Evolutionary conservation across 2,113 vertebrate species (phyloP).

Genomic region (Theristicus caerulescens): DNA sequence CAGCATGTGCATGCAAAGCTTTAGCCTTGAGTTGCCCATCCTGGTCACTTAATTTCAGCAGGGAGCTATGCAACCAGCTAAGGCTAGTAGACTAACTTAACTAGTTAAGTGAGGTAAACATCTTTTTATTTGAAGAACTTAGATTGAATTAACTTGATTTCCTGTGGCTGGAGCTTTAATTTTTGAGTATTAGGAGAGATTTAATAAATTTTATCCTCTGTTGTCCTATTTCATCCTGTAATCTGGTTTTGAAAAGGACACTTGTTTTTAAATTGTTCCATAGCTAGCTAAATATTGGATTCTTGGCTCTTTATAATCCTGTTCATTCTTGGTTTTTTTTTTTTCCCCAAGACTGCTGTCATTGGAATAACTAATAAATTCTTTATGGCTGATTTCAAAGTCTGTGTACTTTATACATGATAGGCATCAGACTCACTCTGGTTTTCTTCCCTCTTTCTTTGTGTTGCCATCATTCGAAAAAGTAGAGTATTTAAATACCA

Average conservation of each 20-base stretch:
- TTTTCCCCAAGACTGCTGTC: not conserved
- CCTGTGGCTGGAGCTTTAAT: not conserved
- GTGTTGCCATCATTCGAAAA: not conserved
- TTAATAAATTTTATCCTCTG: not conserved
- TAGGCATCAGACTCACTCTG: not conserved
- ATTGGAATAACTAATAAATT: not conserved
- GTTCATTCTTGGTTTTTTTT: not conserved
- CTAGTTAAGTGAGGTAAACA: not conserved
- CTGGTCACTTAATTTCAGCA: not conserved
- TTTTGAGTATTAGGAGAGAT: not conserved
- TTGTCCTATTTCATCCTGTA: not conserved
- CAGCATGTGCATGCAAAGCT: accelerated
- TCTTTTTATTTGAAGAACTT: not conserved
- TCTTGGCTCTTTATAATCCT: not conserved
- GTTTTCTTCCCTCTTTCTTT: not conserved
- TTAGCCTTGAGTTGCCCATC: not conserved
- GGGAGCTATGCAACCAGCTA: not conserved
- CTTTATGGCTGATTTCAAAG: not conserved
- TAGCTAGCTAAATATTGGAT: not conserved
- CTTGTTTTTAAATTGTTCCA: not conserved
- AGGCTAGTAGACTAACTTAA: not conserved
- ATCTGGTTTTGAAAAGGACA: not conserved
- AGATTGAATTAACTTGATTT: not conserved
- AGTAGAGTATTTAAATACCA: not conserved
- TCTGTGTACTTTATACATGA: not conserved